phyloP scores from a whole-genome alignment of 64 coral and sea anemone genomes.

The Platygyra sinensis region DNA sequence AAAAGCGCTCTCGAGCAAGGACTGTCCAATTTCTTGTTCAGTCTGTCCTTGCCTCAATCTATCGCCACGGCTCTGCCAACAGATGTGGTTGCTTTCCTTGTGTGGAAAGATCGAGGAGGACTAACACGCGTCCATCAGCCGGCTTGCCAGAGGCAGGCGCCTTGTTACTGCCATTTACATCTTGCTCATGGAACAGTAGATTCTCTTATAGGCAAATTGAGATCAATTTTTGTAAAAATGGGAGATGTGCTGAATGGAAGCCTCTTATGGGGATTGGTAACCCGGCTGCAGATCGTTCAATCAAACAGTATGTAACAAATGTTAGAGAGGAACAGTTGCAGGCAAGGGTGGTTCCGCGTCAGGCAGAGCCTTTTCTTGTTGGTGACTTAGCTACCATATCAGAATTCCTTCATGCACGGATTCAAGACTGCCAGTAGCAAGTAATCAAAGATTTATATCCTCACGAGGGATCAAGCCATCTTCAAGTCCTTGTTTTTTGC shows the following conservation, averaged over 20 bases:
- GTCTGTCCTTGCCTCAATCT: no score
- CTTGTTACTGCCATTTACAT: neutral
- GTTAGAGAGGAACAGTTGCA: conserved; percentile 6
- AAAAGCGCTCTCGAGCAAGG: no score
- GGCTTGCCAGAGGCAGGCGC: no score
- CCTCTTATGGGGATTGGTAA: neutral
- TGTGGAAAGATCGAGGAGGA: no score
- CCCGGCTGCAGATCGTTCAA: neutral
- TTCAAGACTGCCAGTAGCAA: neutral
- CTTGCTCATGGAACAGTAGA: conserved; percentile 37
- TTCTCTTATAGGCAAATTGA: conserved; percentile 32
- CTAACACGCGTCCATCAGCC: no score
- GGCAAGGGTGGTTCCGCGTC: neutral
- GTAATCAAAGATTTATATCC: neutral
- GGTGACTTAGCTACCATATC: neutral
- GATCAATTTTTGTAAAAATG: neutral
- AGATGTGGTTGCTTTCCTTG: no score
- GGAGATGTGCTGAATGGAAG: conserved; percentile 10
- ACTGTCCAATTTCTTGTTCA: no score
- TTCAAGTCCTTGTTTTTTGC: conserved; percentile 34
- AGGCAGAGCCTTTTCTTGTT: neutral
- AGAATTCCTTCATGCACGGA: neutral
- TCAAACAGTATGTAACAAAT: neutral
- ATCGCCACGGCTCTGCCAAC: no score
- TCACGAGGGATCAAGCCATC: neutral